Percentiles rank a stretch among this genome's conserved stretches.
Evolutionary conservation across 1,140 invertebrate species (phyloP).

Genomic region (Heliconius melpomene): DNA sequence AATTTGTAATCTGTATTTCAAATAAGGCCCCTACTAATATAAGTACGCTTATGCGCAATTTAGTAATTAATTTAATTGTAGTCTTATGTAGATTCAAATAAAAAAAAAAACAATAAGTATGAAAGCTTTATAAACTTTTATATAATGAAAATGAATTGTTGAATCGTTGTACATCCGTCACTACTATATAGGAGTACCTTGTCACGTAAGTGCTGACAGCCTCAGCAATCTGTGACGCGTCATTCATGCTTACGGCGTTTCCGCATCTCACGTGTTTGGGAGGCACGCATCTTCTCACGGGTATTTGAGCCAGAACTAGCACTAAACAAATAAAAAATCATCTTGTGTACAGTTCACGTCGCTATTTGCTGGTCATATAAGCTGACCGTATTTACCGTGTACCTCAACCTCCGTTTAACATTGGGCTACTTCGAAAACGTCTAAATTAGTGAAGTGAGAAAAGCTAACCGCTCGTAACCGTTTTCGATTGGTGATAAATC

Average conservation of each 20-base stretch:
- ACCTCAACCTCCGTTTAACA: slow-evolving; percentile 72
- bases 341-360: slow-evolving; percentile 77
- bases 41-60: too few relatives aligned
- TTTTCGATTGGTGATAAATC: slow-evolving; percentile 72
- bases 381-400: slow-evolving; percentile 71
- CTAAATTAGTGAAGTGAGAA: slow-evolving; percentile 79
- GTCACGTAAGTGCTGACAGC: slow-evolving; percentile 56
- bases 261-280: slow-evolving; percentile 43
- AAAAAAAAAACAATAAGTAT: too few relatives aligned
- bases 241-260: slow-evolving; percentile 63
- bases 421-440: slow-evolving; percentile 75
- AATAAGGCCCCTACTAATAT: too few relatives aligned
- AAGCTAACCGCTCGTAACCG: slow-evolving; percentile 72
- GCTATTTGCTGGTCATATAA: slow-evolving; percentile 74
- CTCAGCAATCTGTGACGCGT: slow-evolving; percentile 45
- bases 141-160: not conserved
- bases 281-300: slow-evolving; percentile 72
- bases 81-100: too few relatives aligned
- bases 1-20: too few relatives aligned
- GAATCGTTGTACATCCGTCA: not conserved
- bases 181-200: slow-evolving; percentile 8
- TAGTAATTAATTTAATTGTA: too few relatives aligned
- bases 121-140: too few relatives aligned
- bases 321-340: slow-evolving; percentile 75
- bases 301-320: slow-evolving; percentile 70